Evolutionary conservation across 2,888 invertebrate species (phyloP), one percentile per base, ranked within the genome.

Genomic region (Cryptus viduatorius): DNA sequence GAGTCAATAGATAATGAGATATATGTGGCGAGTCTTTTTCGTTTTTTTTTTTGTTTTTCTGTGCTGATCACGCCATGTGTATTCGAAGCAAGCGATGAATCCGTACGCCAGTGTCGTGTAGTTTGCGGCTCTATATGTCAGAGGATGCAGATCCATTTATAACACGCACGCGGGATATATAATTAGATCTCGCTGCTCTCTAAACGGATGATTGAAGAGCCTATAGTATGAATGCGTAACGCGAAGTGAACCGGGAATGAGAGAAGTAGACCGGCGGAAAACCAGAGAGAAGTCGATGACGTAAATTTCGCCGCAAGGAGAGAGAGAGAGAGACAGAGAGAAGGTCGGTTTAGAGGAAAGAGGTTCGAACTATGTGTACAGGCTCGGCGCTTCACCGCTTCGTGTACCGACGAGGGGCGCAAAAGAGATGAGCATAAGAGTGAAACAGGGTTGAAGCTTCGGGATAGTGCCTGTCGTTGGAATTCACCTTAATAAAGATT

Each of bases 401-500:
- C 56, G 24, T 56, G 24, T 24, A 24, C 56, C 56, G 3, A 56
- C 19, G 12, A 56, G 10, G 42, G 56, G 53, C 29, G 31, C 10
- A 56, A 8, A 72, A 19, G 56, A 42, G 24, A 16, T 12, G 37
- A 56, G 14, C 42, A n/a, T 4, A 10, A 64, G 64, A 14, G 42
- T 37, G 48, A 61, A 59, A n/a, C 19, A 71, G 53, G 65, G 53
- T 76, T 48, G 67, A 59, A 78, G 81, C 61, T 31, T 29, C 14
- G 14, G 5, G 56, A 10, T 12, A 82, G 50, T 64, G 61, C 72
- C 72, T 77, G 77, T 83, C 86, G 67, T 79, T 72, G 76, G 71
- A 86, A 67, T 83, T 82, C 83, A 67, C 71, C 83, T 82, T 89
- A 87, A 89, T 89, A 85, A 85, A 86, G 89, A 89, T 89, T 89